These are phyloP conservation scores for Myripristis murdjan DNA, from an alignment of 2,797 vertebrate genomes.

Conservation along the genomic window DNA sequence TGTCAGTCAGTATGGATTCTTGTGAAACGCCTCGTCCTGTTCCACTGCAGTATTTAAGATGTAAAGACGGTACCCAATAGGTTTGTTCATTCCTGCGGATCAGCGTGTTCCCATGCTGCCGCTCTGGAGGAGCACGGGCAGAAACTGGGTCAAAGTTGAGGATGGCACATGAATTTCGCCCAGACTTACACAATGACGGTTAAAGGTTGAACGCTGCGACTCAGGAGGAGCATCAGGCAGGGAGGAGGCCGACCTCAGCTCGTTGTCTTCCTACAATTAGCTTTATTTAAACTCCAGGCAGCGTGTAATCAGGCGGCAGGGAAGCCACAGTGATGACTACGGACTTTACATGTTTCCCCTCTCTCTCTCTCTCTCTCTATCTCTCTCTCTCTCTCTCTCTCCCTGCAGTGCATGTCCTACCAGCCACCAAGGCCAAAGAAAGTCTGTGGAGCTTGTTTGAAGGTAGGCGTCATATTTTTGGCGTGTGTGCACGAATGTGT, in stretches of 20 bases:
- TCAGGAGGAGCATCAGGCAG: constrained; percentile 36
- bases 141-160: neutral
- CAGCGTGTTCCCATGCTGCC: no score
- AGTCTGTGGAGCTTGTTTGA: constrained; percentile 87
- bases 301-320: constrained; percentile 74
- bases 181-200: constrained; percentile 1
- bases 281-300: constrained; percentile 77
- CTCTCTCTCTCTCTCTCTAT: constrained; percentile 34
- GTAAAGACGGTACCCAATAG: no score
- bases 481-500: constrained; percentile 26
- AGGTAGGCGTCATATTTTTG: constrained; percentile 79
- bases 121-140: no score
- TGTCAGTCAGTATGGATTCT: no score
- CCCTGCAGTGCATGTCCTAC: constrained; percentile 81
- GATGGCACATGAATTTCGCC: neutral
- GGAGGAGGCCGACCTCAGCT: constrained; percentile 49
- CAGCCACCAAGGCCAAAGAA: constrained; percentile 76
- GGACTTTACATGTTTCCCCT: constrained; percentile 55
- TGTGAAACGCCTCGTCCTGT: neutral
- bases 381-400: constrained; percentile 47
- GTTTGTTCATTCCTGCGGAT: no score
- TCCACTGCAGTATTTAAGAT: neutral
- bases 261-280: constrained; percentile 73
- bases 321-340: constrained; percentile 78
- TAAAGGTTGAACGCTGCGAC: constrained; percentile 29